Evolutionary conservation across 1,140 invertebrate species (phyloP).

Genomic region (Archegozetes longisetosus): DNA sequence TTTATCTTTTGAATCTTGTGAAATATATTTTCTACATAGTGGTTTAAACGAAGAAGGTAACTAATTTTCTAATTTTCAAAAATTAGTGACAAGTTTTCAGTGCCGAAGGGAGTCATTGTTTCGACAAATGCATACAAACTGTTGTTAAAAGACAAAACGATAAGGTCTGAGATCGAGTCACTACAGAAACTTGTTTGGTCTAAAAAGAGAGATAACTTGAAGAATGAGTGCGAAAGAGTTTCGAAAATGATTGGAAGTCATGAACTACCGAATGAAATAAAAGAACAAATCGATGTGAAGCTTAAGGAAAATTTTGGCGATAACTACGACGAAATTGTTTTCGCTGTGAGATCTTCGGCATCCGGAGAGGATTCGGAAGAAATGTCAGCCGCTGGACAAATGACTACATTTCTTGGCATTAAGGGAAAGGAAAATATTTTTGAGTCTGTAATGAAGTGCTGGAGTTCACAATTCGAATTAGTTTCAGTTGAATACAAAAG

Average conservation of each 20-base stretch:
- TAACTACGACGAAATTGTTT: slow-evolving; percentile 4
- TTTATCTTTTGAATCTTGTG: no score
- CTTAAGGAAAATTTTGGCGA: neutral
- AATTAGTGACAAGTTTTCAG: slow-evolving; percentile 18
- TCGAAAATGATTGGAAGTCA: neutral
- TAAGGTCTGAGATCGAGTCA: neutral
- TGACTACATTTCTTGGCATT: slow-evolving; percentile 54
- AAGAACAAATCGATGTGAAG: neutral
- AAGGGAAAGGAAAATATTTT: slow-evolving; percentile 33
- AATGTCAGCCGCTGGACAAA: slow-evolving; percentile 64
- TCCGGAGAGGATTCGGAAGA: slow-evolving; percentile 55
- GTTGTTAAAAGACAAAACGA: neutral
- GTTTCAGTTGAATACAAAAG: slow-evolving; percentile 54
- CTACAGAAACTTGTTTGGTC: neutral
- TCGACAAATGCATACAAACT: slow-evolving; percentile 34
- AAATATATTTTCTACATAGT: no score
- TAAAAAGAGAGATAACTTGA: neutral
- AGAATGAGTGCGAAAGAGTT: neutral
- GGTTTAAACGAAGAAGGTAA: no score
- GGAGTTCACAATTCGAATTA: slow-evolving; percentile 57
- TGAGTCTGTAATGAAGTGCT: slow-evolving; percentile 46
- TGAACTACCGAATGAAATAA: neutral
- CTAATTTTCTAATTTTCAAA: no score
- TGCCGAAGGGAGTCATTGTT: slow-evolving; percentile 42
- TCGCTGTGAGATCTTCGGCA: slow-evolving; percentile 45